These are phyloP conservation scores for Cossypha heuglini DNA, from an alignment of 2,797 vertebrate species.

Conservation along the genomic window DNA sequence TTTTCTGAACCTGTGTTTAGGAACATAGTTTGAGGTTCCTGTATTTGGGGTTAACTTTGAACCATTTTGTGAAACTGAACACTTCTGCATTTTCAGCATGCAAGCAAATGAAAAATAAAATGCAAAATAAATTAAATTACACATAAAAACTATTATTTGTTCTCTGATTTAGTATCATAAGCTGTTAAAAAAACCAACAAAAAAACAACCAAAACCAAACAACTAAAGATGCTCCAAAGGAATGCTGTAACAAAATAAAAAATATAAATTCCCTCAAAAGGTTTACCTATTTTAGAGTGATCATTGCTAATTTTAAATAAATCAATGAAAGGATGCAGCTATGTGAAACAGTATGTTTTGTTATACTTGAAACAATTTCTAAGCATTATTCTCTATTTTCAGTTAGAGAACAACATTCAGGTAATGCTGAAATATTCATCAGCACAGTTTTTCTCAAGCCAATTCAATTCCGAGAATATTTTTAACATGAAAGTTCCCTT, in stretches of 20 bases:
- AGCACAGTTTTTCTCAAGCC: not conserved
- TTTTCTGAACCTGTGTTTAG: not conserved
- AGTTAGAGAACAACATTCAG: conserved; percentile 35
- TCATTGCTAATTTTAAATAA: not conserved
- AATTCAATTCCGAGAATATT: conserved; percentile 27
- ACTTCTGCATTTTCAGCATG: not conserved
- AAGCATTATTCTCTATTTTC: conserved; percentile 15
- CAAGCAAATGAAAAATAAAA: not conserved
- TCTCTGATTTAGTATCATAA: not conserved
- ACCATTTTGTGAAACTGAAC: not conserved
- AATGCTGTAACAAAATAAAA: not conserved
- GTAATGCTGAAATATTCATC: conserved; percentile 34
- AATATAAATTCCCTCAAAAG: not conserved
- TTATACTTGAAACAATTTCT: not conserved
- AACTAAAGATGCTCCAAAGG: not conserved
- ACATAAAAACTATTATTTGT: not conserved
- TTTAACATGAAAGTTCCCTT: conserved; percentile 3
- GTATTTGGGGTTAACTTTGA: not conserved
- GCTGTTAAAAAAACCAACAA: not conserved
- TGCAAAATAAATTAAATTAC: not conserved
- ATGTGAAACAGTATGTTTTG: not conserved
- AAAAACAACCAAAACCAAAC: not conserved
- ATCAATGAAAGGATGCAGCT: not conserved
- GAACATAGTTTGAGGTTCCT: not conserved
- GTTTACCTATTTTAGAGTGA: not conserved